Conservation (phyloP, 1,140 invertebrate species). For the Drosophila murphyi region DNA sequence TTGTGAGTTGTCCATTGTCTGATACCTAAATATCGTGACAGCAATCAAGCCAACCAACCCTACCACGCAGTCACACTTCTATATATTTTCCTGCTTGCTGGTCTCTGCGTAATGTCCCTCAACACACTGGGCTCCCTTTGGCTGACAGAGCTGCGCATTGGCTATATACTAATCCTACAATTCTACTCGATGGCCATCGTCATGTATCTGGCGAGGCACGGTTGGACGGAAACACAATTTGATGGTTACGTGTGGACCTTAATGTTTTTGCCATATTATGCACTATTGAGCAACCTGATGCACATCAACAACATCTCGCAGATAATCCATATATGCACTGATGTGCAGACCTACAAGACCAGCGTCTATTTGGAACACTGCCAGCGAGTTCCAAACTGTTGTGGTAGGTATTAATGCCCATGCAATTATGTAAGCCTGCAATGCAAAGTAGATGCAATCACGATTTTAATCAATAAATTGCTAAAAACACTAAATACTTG, state of each 20-base stretch:
- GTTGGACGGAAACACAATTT: background rate
- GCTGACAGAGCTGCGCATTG: background rate
- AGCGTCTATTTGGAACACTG: constrained; percentile 54
- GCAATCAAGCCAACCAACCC: background rate
- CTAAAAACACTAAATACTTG: too few relatives aligned
- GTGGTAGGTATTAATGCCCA: constrained; percentile 30
- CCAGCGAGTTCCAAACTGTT: constrained; percentile 42
- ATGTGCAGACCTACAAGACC: constrained; percentile 44
- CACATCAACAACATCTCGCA: background rate
- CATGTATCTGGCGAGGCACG: background rate
- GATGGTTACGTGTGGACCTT: background rate
- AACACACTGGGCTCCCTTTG: constrained; percentile 33
- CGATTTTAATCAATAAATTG: too few relatives aligned
- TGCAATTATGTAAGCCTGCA: background rate
- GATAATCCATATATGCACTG: constrained; percentile 10
- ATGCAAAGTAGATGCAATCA: too few relatives aligned
- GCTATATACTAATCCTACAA: constrained; percentile 24
- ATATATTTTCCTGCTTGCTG: constrained; percentile 20
- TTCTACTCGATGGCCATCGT: constrained; percentile 43
- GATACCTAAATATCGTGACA: background rate
- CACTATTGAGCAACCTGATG: constrained; percentile 31
- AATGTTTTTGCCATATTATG: constrained; percentile 35
- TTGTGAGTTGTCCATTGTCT: constrained; percentile 26
- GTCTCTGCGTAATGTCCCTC: constrained; percentile 32
- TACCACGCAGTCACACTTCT: constrained; percentile 11